Base-by-base conservation (phyloP, 2,113 vertebrate species). In the Corvus cornix region DNA sequence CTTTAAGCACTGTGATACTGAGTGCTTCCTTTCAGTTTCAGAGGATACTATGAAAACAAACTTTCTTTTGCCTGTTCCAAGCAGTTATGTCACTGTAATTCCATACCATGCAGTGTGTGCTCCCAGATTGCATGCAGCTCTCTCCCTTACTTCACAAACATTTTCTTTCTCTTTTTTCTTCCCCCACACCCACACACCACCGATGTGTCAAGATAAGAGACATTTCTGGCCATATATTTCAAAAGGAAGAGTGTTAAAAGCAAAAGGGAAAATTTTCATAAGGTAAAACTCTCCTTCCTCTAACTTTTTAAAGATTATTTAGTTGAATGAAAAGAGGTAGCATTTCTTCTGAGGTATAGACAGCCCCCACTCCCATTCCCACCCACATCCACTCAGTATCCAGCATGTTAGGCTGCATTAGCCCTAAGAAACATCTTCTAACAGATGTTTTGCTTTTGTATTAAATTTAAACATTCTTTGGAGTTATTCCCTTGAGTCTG, bases 381-480 rank as follows among this genome's bases (percentile, higher is more conserved):
- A 52, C 58, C 33, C 88, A 73, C 43, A 49, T 77, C 49, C 27
- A 51, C 15, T 81, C 33, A 80, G 33, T 66, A 95, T 56, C 23
- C 92, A 89, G 28, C 20, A 77, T 35, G 78, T 77, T 80, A 92
- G 53, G 62, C 23, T 81, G 60, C 68, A 92, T 83, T 93, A 94
- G 73, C 79, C 95, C 23, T 52, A 91, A 89, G 76, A 97, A 97
- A 97, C 16, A 72, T 83, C 81, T 83, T 96, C 60, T 56, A 97
- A 91, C 76, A 97, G 87, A 97, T 93, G 62, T 80, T 97, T 88
- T 82, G 52, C 35, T 86, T 96, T 96, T 87, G 56, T 91, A 94
- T 91, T 92, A 94, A 96, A 94, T 89, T 91, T 93, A 93, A 24
- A 93, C 70, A 79, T 93, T 94, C 92, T 95, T 96, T 90, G 83